Conservation (phyloP, 2,888 invertebrate species). For the Acheta domesticus region DNA sequence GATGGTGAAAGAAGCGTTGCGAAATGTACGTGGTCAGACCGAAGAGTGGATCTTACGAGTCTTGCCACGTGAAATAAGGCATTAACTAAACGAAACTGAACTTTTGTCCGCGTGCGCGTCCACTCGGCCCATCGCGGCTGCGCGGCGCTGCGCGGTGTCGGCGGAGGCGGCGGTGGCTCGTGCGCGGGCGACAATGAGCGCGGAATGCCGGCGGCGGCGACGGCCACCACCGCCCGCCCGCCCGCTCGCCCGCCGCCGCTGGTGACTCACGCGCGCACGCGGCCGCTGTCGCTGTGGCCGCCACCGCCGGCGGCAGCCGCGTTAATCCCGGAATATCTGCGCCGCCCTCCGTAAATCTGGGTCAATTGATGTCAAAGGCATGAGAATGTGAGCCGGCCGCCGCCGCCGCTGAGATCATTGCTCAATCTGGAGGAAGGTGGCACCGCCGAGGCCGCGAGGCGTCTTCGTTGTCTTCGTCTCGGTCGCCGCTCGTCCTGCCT, state of each 20-base stretch:
- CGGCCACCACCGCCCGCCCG: not conserved
- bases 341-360: constrained; percentile 53
- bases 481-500: no score
- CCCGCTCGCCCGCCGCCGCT: not conserved
- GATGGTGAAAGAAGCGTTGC: no score
- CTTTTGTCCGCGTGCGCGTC: not conserved
- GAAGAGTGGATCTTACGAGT: no score
- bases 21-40: no score
- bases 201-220: constrained; percentile 3
- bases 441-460: not conserved
- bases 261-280: constrained; percentile 20
- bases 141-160: not conserved
- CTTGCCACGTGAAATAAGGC: no score
- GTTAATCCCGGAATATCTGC: constrained; percentile 22
- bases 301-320: not conserved
- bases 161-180: not conserved
- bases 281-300: not conserved
- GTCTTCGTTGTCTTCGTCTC: no score
- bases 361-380: constrained; percentile 72
- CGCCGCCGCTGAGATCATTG: constrained; percentile 12
- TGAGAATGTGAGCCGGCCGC: constrained; percentile 49
- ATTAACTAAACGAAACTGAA: no score
- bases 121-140: not conserved
- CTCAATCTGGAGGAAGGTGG: constrained; percentile 18
- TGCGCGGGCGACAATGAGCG: constrained; percentile 6